Base-by-base conservation (phyloP, 2,113 vertebrate species). In the Petrocephalus microphthalmus region DNA sequence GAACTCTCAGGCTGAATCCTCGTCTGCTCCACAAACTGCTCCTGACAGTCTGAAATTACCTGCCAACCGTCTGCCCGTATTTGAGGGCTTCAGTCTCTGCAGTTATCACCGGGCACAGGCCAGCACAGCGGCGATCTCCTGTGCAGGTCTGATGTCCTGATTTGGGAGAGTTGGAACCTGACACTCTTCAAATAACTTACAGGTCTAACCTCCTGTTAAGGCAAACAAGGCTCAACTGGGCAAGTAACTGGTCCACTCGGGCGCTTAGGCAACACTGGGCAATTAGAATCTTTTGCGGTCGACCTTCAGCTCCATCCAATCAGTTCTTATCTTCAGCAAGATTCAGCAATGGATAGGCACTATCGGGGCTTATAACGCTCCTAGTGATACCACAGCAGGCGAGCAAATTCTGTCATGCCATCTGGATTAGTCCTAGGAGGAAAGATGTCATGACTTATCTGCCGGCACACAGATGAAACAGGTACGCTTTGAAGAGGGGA, bases 401-500 rank as follows among this genome's bases (percentile, higher is more conserved):
- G 22, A 88, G 88, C 87, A 86, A 92, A 92, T 93, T 91, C 90
- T 93, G 92, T 91, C 92, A 92, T 19, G 57, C 52, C 85, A 84
- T 94, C 91, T 94, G 92, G 89, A 93, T 74, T 89, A 91, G 90
- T 89, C 90, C 91, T 91, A 92, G 93, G 89, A 87, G n/a, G 60
- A 88, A 42, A 82, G 87, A 92, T 86, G 92, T 90, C 7, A 2
- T 42, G 11, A n/a, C 91, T 89, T 91, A 90, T 90, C 87, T 87
- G 89, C 92, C 92, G 94, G 94, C 89, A 51, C 90, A 87, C 89
- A 92, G 92, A 92, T 92, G 90, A 90, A 88, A 91, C 87, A 33
- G 86, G 89, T 91, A 93, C 91, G 91, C 90, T 94, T 91, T 94
- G 92, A 93, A 88, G 91, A 94, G 92, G 91, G 90, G 92, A 93